These are phyloP conservation scores for Dromiciops gliroides DNA, from an alignment of 2,113 vertebrate genomes.

Conservation along the genomic window DNA sequence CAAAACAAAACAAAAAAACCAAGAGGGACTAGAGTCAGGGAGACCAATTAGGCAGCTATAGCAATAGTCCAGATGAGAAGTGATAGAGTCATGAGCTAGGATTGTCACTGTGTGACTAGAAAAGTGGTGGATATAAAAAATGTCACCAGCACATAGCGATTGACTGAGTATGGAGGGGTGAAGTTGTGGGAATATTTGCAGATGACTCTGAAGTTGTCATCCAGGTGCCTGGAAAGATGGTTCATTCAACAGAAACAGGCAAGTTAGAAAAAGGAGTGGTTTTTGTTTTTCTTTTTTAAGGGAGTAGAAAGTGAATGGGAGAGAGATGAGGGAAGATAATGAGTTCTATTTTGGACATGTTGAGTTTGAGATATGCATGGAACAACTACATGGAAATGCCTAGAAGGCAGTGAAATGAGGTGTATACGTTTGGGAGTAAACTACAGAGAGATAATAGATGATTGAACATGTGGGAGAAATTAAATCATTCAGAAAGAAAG, in stretches of 20 bases:
- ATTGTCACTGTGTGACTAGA: background rate
- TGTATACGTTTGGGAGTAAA: background rate
- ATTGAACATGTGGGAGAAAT: background rate
- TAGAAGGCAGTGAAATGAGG: background rate
- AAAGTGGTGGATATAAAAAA: background rate
- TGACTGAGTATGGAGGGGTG: background rate
- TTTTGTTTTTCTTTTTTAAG: no score
- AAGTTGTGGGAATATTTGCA: background rate
- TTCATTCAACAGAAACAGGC: background rate
- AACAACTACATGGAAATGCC: background rate
- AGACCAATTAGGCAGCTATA: no score
- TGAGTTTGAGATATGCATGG: conserved; percentile 6
- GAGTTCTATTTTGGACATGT: background rate
- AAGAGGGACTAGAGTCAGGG: no score
- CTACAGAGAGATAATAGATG: background rate
- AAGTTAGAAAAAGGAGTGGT: no score
- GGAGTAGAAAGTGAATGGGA: background rate
- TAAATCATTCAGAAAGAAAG: background rate
- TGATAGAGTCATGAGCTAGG: background rate
- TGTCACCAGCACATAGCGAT: background rate
- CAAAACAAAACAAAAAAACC: no score
- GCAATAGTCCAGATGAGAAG: background rate
- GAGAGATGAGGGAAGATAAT: background rate
- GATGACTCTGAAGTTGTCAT: background rate
- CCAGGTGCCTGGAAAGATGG: background rate